Conservation (phyloP, 2,113 vertebrate species). For the Grammomys dolichurus region DNA sequence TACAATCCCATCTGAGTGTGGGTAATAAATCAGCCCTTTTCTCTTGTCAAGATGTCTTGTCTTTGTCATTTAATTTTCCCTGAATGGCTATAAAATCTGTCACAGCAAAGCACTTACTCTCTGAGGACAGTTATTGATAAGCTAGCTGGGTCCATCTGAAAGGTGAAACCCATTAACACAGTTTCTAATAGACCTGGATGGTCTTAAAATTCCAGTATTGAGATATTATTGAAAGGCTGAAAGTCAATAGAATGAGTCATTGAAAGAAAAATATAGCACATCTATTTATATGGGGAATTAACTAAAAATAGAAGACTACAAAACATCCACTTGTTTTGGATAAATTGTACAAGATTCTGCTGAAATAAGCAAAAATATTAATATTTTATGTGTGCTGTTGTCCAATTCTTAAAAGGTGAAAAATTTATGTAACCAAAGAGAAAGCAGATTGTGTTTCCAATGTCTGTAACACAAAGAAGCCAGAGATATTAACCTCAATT, state of each 20-base stretch:
- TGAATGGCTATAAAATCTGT: slow-evolving; percentile 56
- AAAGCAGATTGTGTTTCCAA: background rate
- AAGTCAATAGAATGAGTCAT: slow-evolving; percentile 43
- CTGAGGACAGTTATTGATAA: slow-evolving; percentile 40
- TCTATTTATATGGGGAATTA: slow-evolving; percentile 22
- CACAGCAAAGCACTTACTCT: slow-evolving; percentile 41
- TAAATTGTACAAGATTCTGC: background rate
- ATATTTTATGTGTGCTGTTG: background rate
- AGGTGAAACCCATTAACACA: background rate
- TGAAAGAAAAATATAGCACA: background rate
- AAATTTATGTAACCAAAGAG: background rate
- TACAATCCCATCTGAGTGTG: background rate
- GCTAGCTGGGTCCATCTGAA: background rate
- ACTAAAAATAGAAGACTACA: slow-evolving; percentile 49
- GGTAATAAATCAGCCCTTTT: slow-evolving; percentile 38
- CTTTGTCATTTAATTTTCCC: slow-evolving; percentile 19
- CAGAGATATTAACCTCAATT: background rate
- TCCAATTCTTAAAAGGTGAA: background rate
- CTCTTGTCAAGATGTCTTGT: slow-evolving; percentile 13
- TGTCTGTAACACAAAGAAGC: background rate
- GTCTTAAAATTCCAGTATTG: slow-evolving; percentile 44
- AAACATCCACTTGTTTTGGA: background rate
- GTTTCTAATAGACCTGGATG: background rate
- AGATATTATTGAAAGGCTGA: background rate
- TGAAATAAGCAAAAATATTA: background rate